Percentiles rank a stretch among this genome's conserved stretches.
These are phyloP conservation scores for Triplophysa rosa DNA, from an alignment of 2,113 vertebrate species.

Conservation along the genomic window DNA sequence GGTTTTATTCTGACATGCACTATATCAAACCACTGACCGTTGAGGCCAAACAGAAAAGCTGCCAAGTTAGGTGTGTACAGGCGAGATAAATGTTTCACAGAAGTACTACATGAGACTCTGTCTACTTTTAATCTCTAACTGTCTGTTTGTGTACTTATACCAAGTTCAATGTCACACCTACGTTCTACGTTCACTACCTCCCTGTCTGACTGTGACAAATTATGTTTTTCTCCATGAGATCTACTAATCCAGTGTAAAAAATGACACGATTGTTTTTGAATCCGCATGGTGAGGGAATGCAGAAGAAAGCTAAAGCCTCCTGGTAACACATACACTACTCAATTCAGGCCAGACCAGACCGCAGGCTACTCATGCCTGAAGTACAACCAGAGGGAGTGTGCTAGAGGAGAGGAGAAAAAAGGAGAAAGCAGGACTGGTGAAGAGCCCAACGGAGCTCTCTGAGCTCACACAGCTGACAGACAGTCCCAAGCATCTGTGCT, in stretches of 20 bases:
- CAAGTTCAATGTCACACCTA: not conserved
- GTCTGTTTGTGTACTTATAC: not conserved
- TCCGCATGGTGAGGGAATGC: conserved; percentile 8
- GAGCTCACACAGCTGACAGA: not conserved
- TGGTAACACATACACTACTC: conserved; percentile 30
- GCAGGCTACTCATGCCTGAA: conserved; percentile 26
- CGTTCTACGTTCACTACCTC: not conserved
- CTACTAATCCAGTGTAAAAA: conserved; percentile 30
- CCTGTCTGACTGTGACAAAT: not conserved
- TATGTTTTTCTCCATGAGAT: not conserved
- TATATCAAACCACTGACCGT: conserved; percentile 35
- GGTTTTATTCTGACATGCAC: conserved; percentile 30
- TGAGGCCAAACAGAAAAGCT: conserved; percentile 24
- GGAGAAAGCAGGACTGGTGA: conserved; percentile 22
- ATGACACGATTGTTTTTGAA: conserved; percentile 42
- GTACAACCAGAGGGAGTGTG: not conserved
- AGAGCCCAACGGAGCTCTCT: conserved; percentile 8
- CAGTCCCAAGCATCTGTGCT: not conserved
- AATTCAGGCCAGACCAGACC: conserved; percentile 18
- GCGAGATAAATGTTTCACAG: conserved; percentile 4
- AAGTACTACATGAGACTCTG: not conserved
- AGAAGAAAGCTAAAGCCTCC: conserved; percentile 32
- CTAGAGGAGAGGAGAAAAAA: not conserved
- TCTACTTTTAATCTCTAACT: conserved; percentile 1
- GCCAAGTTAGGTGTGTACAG: not conserved